Base-by-base conservation (phyloP, 2,113 vertebrate species). In the Chionomys nivalis region DNA sequence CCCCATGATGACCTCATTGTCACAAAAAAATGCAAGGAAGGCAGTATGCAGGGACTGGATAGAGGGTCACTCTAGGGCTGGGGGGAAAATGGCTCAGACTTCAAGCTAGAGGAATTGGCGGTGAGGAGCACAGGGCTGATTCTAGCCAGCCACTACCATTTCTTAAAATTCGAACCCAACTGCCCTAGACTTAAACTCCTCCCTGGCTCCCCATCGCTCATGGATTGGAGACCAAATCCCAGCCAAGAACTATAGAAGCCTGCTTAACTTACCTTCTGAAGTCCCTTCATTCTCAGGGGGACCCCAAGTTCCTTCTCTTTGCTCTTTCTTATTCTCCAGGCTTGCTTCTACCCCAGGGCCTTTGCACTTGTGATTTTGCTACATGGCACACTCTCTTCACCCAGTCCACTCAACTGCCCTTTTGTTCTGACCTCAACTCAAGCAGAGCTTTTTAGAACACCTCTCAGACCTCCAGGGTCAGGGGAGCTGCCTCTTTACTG, bases 1-100 rank as follows among this genome's bases (percentile, higher is more conserved):
- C 99, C 98, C 93, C 98, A 97, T 0, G 98, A 99, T 98, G 99
- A 99, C 98, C 98, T 99, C 98, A 99, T 99, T 97, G 99, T 99
- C 98, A 99, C 98, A 99, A 98, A 99, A 99, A 99, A 76, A 44
- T 0, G 99, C 99, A 97, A 99, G 42, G 39, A 82, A 82, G 82
- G 63, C 58, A 66, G 5, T 7, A 26, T 58, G 63, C 70, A 77
- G 75, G 73, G 4, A 49, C 21, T 66, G 39, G 2, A 16, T 23
- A 33, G 39, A 72, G 77, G 31, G 17, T 61, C 83, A 23, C 31
- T 70, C 68, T 66, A 72, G 55, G 42, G 79, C 21, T 44, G 33
- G 5, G 23, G 52, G 81, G 39, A 21, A 65, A 78, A 73, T n/a
- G 49, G 58, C 68, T 26, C 23, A 78, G 77, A 31, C 68, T 52